Evolutionary conservation across 2,113 vertebrate genomes (phyloP), one percentile per base, ranked within the genome.

Genomic region (Motacilla tschutschensis): DNA sequence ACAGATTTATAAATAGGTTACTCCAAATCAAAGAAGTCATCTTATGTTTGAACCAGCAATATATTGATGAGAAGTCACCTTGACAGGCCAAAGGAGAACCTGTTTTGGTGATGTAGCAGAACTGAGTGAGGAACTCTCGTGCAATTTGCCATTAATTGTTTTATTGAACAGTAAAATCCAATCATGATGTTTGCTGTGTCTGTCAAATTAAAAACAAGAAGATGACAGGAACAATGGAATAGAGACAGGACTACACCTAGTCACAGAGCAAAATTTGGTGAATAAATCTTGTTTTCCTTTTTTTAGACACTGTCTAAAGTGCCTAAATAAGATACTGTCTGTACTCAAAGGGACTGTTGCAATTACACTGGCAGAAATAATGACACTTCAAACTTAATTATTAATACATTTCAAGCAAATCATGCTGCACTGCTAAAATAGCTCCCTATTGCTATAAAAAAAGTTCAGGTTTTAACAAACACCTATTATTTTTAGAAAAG

Each of bases 11-110:
- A 83, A 71, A 84, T 46, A 74, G 38, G 53, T 59, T 74, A 36
- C 59, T 88, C 64, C 48, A 84, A 91, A 87, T 66, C 86, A 79
- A 90, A 86, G 20, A 79, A 77, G 78, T 71, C 57, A 47, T 78
- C 26, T 87, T 48, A 16, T 60, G 46, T 67, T 73, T 77, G 55
- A 55, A 74, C 21, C 31, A 76, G 76, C 33, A 71, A 41, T 74
- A 14, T 74, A 57, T 71, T 57, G 81, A 86, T 77, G 48, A 86
- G 65, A 90, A 85, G 47, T 94, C 65, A 82, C 88, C 87, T 91
- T 92, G 60, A 29, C 46, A 77, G 73, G 35, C 10, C 0, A 5
- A 63, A 88, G 55, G 19, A 73, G 41, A 51, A 54, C 1, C 2
- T 0, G 2, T 83, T 88, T 43, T 79, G 67, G 79, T 53, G 48